Base-by-base conservation (phyloP, 2,113 vertebrate species). In the Clarias gariepinus region DNA sequence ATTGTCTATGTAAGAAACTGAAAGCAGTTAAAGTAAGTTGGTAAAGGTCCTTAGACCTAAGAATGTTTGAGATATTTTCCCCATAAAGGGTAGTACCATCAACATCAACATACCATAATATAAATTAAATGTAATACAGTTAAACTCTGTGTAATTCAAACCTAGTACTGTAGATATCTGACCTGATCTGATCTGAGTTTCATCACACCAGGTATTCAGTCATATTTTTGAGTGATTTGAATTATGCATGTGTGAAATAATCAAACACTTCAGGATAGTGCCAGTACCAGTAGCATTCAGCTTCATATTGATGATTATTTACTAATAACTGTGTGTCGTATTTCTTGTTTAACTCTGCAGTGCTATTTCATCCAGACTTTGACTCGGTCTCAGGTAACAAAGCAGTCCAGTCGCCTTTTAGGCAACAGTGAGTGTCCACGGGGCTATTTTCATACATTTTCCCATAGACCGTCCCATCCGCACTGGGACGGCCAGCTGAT, bases 391-490 rank as follows among this genome's bases (percentile, higher is more conserved):
- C 36, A 74, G 10, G 71, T 47, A 28, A 16, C 0, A 28, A 79
- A 58, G 7, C 52, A 16, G 36, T 28, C 6, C 21, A 11, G 12
- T 25, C 3, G 2, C 4, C 23, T n/a, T 53, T 77, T 0, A 19
- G n/a, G 15, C 57, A 9, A 4, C 91, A 92, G 92, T 93, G 92
- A 89, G 87, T 87, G 94, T 87, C 93, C 91, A 91, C 81, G 90
- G 90, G 91, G 91, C 90, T 92, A 90, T 92, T 95, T 95, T 95
- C 93, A 94, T 94, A 94, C 93, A 94, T 93, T 95, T 96, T 96
- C 94, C 95, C 95, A 96, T 94, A 94, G 95, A 89, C 93, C 92
- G 93, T 94, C 91, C 92, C 90, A 88, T 86, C 86, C 91, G 91
- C 93, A 30, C 11, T 87, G 94, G 93, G 94, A 94, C 83, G 33